A percentile compares a stretch with the other conserved stretches of the same genome.
Conservation (phyloP, 2,797 vertebrate genomes). For the Malacoraja senta region DNA sequence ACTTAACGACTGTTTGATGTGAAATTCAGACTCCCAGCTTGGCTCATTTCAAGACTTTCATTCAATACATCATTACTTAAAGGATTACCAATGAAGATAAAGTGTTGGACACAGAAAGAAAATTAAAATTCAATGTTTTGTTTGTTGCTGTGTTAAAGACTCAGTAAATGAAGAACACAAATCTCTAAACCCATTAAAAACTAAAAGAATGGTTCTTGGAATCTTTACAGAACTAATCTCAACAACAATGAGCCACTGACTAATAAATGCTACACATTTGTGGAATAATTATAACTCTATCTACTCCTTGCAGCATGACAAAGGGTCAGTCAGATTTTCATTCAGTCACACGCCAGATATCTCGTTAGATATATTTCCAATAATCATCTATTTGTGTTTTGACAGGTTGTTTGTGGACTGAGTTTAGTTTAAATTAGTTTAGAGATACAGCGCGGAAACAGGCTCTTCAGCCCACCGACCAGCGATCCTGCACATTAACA, state of each 20-base stretch:
- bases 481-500: no score
- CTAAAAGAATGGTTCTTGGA: neutral
- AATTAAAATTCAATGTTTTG: constrained; percentile 20
- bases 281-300: neutral
- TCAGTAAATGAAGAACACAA: neutral
- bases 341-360: neutral
- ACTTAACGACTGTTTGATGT: neutral
- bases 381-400: neutral
- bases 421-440: no score
- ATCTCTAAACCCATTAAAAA: neutral
- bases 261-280: neutral
- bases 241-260: neutral
- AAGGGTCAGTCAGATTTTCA: neutral
- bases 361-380: neutral
- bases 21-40: neutral
- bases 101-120: constrained; percentile 10
- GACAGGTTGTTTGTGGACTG: no score
- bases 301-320: neutral
- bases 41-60: neutral
- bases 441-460: no score
- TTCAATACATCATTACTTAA: constrained; percentile 31
- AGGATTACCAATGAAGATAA: neutral
- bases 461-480: no score
- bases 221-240: neutral
- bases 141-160: constrained; percentile 4